Base-by-base conservation (phyloP, 1,140 invertebrate genomes). In the Atta cephalotes region DNA sequence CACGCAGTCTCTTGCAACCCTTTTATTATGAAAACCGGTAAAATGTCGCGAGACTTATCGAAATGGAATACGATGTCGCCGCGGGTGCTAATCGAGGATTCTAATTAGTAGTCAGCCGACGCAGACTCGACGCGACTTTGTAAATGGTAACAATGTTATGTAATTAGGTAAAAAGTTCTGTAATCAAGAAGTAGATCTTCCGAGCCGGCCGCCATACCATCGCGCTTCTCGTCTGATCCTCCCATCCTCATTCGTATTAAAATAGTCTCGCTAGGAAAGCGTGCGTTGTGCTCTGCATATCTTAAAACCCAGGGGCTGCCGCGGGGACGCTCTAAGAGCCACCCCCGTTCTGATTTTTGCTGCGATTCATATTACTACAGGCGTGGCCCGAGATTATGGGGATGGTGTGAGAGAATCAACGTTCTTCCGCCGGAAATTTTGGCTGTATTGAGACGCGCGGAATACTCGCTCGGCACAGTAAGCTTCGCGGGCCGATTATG, bases 121-220 rank as follows among this genome's bases (percentile, higher is more conserved):
- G 89, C 74, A 65, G 82, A 71, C 56, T 39, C 86, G 78, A 89
- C 63, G 91, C 89, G 91, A 93, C 91, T 92, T 93, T 92, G 91
- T 93, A 93, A 93, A 93, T 93, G 92, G 90, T 93, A 94, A 93
- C 92, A 93, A 92, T 92, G 93, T 93, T 93, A 94, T 91, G 91
- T 92, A 93, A 93, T 93, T 92, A 93, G 92, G 92, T 92, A 93
- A 93, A 94, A 94, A 94, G 92, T 93, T 93, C 91, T 91, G 92
- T 93, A 94, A 94, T 93, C 93, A 94, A 92, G 93, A 93, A 95
- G 94, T 94, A 94, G 93, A 94, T 93, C 93, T 94, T 93, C 90
- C 76, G 90, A 91, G 91, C 90, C 90, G 92, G 84, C 85, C 88
- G 81, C 68, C 86, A 62, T 79, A 71, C 88, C 89, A 87, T 76